phyloP scores from a whole-genome alignment of 2,888 invertebrate species.

The Polia nebulosa region DNA sequence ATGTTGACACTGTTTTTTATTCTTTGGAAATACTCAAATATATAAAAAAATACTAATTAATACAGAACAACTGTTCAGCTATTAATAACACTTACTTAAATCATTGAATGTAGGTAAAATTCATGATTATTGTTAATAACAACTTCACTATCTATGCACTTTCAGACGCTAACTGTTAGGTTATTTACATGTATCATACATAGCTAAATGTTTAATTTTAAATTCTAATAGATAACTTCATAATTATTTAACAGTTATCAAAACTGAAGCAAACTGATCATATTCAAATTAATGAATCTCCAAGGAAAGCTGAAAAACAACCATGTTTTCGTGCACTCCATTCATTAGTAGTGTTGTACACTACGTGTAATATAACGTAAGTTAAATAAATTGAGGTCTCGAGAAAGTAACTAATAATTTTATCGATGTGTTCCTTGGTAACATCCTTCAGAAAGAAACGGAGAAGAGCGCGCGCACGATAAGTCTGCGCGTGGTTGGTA shows the following conservation, averaged over 20 bases:
- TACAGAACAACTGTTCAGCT: conserved; percentile 65
- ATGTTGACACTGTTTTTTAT: conserved; percentile 77
- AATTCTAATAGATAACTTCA: conserved; percentile 70
- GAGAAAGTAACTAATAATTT: conserved; percentile 19
- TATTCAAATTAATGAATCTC: conserved; percentile 80
- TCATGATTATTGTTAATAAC: conserved; percentile 84
- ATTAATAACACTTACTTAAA: conserved; percentile 82
- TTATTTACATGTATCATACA: conserved; percentile 82
- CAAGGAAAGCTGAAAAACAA: conserved; percentile 90
- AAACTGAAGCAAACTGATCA: conserved; percentile 73
- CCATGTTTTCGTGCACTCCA: conserved; percentile 87
- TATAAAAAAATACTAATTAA: conserved; percentile 29
- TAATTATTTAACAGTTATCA: conserved; percentile 70
- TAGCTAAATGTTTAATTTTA: conserved; percentile 70
- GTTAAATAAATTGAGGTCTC: conserved; percentile 3
- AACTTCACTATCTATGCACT: conserved; percentile 83
- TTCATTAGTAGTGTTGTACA: conserved; percentile 70
- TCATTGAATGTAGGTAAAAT: conserved; percentile 82
- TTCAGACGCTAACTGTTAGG: conserved; percentile 83
- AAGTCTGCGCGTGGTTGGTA: too few species aligned
- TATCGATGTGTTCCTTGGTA: conserved; percentile 32
- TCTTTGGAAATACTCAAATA: conserved; percentile 48
- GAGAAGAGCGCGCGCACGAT: too few species aligned
- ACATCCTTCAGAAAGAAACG: conserved; percentile 33
- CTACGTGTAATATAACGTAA: neutral